phyloP scores from a whole-genome alignment of 2,888 invertebrate genomes.

The Smittia sp. region DNA sequence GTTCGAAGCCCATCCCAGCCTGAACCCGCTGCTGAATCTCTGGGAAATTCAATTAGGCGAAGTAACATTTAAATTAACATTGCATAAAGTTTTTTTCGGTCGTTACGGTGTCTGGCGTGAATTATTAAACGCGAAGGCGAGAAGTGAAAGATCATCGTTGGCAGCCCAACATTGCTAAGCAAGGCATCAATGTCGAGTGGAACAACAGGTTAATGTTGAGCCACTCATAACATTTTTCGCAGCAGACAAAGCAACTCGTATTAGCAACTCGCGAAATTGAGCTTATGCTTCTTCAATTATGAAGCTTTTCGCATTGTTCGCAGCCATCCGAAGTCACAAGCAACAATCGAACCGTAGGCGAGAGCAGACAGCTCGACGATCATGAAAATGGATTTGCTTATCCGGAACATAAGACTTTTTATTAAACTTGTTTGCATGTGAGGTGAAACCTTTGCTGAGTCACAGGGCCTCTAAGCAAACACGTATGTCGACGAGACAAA shows the following conservation, averaged over 20 bases:
- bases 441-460: no score
- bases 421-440: no score
- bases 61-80: constrained; percentile 10
- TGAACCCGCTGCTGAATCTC: neutral
- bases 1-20: neutral
- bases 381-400: neutral
- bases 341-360: neutral
- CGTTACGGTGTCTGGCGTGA: neutral
- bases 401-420: no score
- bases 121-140: neutral
- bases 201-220: neutral
- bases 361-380: constrained; percentile 1
- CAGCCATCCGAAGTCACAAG: neutral
- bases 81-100: neutral
- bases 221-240: constrained; percentile 1
- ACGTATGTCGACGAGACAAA: neutral
- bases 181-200: constrained; percentile 2
- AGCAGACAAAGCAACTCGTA: neutral
- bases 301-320: neutral
- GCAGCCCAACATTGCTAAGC: no score
- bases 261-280: neutral
- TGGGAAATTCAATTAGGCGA: constrained; percentile 1
- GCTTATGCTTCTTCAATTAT: neutral
- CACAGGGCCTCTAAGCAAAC: no score
- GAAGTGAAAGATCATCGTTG: constrained; percentile 8